phyloP scores from a whole-genome alignment of 2,888 invertebrate species.

The Drosophila nr. perissopoda region DNA sequence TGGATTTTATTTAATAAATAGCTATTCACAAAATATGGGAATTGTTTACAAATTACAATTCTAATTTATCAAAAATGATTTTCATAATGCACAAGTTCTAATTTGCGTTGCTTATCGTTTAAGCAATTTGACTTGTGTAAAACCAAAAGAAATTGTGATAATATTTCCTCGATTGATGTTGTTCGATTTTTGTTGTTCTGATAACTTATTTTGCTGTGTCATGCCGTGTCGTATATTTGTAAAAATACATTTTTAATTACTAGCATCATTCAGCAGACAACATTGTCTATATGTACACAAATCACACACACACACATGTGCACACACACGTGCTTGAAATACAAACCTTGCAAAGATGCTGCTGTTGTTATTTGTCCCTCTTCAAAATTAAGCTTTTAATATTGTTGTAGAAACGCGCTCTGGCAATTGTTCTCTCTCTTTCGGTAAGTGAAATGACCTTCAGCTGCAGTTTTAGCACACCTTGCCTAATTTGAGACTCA shows the following conservation, averaged over 20 bases:
- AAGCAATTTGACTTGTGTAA: slow-evolving; percentile 9
- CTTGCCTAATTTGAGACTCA: background rate
- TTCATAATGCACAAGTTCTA: background rate
- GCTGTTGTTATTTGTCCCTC: background rate
- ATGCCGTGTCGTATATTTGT: slow-evolving; percentile 33
- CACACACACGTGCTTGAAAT: slow-evolving; percentile 9
- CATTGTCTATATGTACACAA: background rate
- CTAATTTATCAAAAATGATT: background rate
- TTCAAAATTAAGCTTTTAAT: background rate
- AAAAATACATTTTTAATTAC: slow-evolving; percentile 35
- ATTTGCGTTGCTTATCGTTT: slow-evolving; percentile 4
- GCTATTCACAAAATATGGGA: background rate
- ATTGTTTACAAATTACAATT: background rate
- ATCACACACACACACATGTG: slow-evolving; percentile 14
- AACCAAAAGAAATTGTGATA: background rate
- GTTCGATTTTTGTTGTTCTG: background rate
- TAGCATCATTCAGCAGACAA: background rate
- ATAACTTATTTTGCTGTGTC: slow-evolving; percentile 40
- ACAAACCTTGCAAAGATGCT: slow-evolving; percentile 26
- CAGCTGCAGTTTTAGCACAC: slow-evolving; percentile 11
- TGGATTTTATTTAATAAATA: background rate
- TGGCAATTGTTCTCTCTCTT: background rate
- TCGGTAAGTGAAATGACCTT: slow-evolving; percentile 34
- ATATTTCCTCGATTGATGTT: background rate
- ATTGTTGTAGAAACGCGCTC: slow-evolving; percentile 12